These are phyloP conservation scores for Dryas iulia DNA, from an alignment of 1,140 invertebrate genomes.

Conservation along the genomic window DNA sequence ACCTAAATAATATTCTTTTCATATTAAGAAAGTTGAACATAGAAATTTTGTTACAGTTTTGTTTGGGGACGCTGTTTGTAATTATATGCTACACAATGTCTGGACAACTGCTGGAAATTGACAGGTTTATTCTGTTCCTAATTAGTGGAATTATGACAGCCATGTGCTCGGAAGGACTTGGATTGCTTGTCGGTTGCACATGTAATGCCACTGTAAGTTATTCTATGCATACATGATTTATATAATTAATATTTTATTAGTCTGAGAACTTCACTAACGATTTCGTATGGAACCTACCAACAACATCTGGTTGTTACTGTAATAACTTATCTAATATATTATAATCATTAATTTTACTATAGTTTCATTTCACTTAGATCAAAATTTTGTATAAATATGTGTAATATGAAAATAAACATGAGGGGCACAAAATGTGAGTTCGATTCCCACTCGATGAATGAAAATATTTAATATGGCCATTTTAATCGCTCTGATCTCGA, in stretches of 20 bases:
- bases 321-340: too few species aligned
- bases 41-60: conserved; percentile 55
- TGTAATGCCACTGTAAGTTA: conserved; percentile 82
- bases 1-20: too few species aligned
- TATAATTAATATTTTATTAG: not conserved
- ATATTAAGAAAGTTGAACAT: not conserved
- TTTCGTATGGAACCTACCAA: not conserved
- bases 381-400: too few species aligned
- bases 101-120: conserved; percentile 80
- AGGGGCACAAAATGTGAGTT: too few species aligned
- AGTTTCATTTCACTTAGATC: not conserved
- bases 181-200: conserved; percentile 82
- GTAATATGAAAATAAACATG: too few species aligned
- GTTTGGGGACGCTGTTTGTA: conserved; percentile 81
- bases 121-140: conserved; percentile 81
- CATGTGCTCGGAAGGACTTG: conserved; percentile 83
- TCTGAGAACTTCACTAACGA: not conserved
- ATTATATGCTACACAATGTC: conserved; percentile 81
- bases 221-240: not conserved
- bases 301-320: too few species aligned
- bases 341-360: not conserved
- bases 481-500: too few species aligned
- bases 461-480: too few species aligned
- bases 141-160: conserved; percentile 78
- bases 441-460: too few species aligned